Evolutionary conservation across 1,140 invertebrate genomes (phyloP).

Genomic region (Oncopodura yosiiana): DNA sequence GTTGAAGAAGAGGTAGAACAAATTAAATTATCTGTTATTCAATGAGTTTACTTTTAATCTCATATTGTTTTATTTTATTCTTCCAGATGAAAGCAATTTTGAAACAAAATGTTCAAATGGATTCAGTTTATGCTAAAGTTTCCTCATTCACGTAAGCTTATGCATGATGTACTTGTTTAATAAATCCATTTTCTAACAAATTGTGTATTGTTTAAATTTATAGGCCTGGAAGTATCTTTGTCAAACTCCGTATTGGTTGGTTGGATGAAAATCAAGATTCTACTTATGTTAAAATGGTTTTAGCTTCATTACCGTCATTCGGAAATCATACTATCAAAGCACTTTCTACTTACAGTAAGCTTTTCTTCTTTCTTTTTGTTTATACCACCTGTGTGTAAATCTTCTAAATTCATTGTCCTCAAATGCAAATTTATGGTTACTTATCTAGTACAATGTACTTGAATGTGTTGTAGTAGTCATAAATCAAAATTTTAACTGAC

Average conservation of each 20-base stretch:
- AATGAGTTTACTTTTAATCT: neutral
- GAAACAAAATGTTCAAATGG: conserved; percentile 12
- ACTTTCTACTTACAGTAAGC: conserved; percentile 2
- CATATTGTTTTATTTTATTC: conserved; percentile 31
- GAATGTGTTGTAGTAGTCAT: too few relatives aligned
- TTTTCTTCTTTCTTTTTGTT: conserved; percentile 8
- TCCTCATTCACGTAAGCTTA: conserved; percentile 23
- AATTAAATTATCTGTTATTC: neutral
- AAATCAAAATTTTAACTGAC: too few relatives aligned
- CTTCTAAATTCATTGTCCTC: neutral
- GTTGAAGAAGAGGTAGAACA: conserved; percentile 52
- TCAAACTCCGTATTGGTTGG: conserved; percentile 54
- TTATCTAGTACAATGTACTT: too few relatives aligned
- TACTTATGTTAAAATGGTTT: conserved; percentile 13
- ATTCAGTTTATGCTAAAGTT: conserved; percentile 11
- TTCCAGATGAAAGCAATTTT: conserved; percentile 15
- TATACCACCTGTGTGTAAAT: neutral
- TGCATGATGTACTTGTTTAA: neutral
- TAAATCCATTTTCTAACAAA: conserved; percentile 21
- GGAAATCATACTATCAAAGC: conserved; percentile 12
- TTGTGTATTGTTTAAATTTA: conserved; percentile 34
- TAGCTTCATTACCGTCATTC: conserved; percentile 12
- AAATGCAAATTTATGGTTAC: too few relatives aligned
- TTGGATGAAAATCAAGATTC: conserved; percentile 29
- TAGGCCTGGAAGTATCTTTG: conserved; percentile 53